These are phyloP conservation scores for Dicrurus megarhynchus DNA, from an alignment of 2,113 vertebrate genomes.

Conservation along the genomic window DNA sequence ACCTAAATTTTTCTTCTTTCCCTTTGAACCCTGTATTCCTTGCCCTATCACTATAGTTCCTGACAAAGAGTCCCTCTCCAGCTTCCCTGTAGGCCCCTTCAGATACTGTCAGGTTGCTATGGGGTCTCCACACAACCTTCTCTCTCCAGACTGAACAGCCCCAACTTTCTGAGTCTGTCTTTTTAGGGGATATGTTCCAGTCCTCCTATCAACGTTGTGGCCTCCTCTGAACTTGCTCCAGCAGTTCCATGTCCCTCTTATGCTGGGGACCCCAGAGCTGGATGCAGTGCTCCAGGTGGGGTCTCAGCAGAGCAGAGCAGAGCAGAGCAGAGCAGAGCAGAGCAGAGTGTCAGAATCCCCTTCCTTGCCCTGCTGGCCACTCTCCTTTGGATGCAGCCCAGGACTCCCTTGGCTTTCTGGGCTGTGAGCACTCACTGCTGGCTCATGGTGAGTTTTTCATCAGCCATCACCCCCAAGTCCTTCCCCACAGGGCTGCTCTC, in stretches of 20 bases:
- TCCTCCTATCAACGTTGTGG: too few species aligned
- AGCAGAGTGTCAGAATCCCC: background rate
- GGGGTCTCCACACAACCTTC: background rate
- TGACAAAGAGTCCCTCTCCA: background rate
- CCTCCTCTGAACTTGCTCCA: background rate
- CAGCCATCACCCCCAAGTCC: background rate
- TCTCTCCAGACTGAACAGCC: background rate
- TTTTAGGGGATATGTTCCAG: background rate
- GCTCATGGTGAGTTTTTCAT: background rate
- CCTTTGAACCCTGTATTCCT: background rate
- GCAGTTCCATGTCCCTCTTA: background rate
- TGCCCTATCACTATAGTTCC: background rate
- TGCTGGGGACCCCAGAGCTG: background rate
- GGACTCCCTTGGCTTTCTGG: background rate
- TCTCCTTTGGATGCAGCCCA: accelerated
- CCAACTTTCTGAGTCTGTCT: background rate
- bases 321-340: accelerated
- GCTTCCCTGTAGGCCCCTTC: accelerated
- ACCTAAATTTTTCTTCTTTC: background rate
- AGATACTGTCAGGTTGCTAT: accelerated
- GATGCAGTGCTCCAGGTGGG: accelerated
- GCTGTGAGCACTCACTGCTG: background rate
- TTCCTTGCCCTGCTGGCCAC: accelerated
- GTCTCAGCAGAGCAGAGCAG: background rate
- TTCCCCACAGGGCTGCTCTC: background rate